A percentile compares a stretch with the other conserved stretches of the same genome.
phyloP scores from a whole-genome alignment of 2,888 invertebrate genomes.

The Copidosoma aretas region DNA sequence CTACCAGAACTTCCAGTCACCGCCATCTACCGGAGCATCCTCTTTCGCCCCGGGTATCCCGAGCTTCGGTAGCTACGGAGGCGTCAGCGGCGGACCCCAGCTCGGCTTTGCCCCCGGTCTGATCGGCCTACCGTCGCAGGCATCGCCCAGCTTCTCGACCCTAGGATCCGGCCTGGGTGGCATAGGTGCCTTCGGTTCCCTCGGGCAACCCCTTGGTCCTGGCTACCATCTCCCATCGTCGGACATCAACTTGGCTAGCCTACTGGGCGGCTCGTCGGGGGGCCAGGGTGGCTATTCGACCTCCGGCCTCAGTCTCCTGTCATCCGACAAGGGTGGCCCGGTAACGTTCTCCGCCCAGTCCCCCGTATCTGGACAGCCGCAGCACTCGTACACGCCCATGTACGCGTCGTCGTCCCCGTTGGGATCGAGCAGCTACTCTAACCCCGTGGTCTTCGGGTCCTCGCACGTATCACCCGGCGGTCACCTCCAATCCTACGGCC shows the following conservation, averaged over 20 bases:
- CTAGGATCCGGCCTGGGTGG: neutral
- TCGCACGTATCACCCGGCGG: constrained; percentile 9
- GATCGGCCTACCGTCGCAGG: neutral
- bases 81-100: constrained; percentile 41
- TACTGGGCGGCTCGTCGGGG: constrained; percentile 34
- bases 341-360: constrained; percentile 50
- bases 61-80: constrained; percentile 33
- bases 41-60: constrained; percentile 11
- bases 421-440: constrained; percentile 16
- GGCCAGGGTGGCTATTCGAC: constrained; percentile 44
- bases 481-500: constrained; percentile 13
- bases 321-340: constrained; percentile 53
- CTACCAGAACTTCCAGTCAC: constrained; percentile 17
- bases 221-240: constrained; percentile 11
- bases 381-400: constrained; percentile 30
- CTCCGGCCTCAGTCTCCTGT: constrained; percentile 41
- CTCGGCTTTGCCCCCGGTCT: neutral
- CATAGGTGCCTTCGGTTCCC: constrained; percentile 4
- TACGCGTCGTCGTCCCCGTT: constrained; percentile 28
- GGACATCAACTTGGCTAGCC: constrained; percentile 20
- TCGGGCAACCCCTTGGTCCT: constrained; percentile 36
- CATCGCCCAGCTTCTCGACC: neutral
- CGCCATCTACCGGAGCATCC: neutral
- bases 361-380: neutral
- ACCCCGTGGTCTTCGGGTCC: constrained; percentile 20